Conservation (phyloP, 2,113 vertebrate species). For the Pangasianodon gigas region DNA sequence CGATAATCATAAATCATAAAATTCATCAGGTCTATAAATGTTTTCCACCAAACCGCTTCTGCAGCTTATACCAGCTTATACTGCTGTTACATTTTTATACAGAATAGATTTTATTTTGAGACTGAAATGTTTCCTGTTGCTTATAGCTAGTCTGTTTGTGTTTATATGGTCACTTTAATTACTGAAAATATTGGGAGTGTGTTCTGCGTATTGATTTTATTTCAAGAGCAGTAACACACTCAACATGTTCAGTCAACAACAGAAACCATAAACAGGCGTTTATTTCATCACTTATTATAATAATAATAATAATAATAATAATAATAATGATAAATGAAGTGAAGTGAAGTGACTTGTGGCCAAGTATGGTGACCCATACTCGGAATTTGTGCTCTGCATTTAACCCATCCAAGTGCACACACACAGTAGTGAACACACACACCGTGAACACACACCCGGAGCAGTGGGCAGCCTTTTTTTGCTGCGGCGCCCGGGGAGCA, state of each 20-base stretch:
- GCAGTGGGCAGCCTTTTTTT: too few species aligned
- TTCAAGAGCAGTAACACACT: background rate
- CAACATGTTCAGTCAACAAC: background rate
- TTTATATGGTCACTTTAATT: background rate
- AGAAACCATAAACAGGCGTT: background rate
- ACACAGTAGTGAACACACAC: too few species aligned
- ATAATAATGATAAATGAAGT: too few species aligned
- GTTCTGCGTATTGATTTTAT: background rate
- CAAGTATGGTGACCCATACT: too few species aligned
- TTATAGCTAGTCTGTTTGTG: background rate
- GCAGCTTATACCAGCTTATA: background rate
- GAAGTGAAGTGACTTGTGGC: too few species aligned
- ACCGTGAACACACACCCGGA: too few species aligned
- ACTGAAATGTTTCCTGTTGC: background rate
- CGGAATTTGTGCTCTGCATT: too few species aligned
- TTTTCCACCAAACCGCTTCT: background rate
- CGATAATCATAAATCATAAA: slow-evolving; percentile 25
- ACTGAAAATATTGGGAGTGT: background rate
- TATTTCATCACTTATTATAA: background rate
- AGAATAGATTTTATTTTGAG: background rate
- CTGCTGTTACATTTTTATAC: background rate
- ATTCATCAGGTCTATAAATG: slow-evolving; percentile 18
- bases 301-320: too few species aligned
- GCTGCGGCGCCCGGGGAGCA: too few species aligned
- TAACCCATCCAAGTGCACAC: too few species aligned